Conservation (phyloP, 2,797 vertebrate genomes). For the Rhinophrynus dorsalis region DNA sequence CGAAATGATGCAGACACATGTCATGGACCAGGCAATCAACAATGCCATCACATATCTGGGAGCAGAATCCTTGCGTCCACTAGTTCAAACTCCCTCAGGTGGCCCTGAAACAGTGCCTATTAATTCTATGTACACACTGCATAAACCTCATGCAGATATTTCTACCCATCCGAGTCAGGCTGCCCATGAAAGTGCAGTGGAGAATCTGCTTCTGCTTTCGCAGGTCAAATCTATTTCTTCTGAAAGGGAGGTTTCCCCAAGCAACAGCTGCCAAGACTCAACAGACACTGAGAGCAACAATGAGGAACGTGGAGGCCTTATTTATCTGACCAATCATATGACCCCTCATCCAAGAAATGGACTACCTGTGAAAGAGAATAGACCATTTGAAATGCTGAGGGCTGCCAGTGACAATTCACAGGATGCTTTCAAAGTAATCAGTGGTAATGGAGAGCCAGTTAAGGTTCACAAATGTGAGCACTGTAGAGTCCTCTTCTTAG, state of each 20-base stretch:
- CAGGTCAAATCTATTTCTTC: slow-evolving; percentile 91
- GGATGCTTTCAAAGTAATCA: slow-evolving; percentile 89
- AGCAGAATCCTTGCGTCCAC: slow-evolving; percentile 91
- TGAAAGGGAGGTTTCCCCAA: slow-evolving; percentile 90
- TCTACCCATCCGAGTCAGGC: slow-evolving; percentile 71
- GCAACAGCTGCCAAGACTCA: slow-evolving; percentile 95
- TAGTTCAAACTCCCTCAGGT: slow-evolving; percentile 90
- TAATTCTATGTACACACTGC: slow-evolving; percentile 82
- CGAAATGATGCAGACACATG: slow-evolving; percentile 91
- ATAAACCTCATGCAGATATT: slow-evolving; percentile 75
- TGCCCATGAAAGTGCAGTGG: slow-evolving; percentile 89
- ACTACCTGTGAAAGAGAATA: slow-evolving; percentile 86
- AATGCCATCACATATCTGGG: slow-evolving; percentile 96
- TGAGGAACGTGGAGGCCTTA: slow-evolving; percentile 81
- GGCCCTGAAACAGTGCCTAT: slow-evolving; percentile 76
- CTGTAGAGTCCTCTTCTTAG: slow-evolving; percentile 94
- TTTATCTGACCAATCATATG: slow-evolving; percentile 96
- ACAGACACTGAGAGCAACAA: slow-evolving; percentile 98
- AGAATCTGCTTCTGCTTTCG: slow-evolving; percentile 93
- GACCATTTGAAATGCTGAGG: slow-evolving; percentile 84
- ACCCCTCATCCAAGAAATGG: slow-evolving; percentile 84
- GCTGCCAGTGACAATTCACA: slow-evolving; percentile 78
- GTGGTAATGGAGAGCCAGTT: slow-evolving; percentile 83
- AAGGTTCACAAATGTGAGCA: slow-evolving; percentile 90
- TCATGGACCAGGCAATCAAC: slow-evolving; percentile 98